Base-by-base conservation (phyloP, 92 coral and sea anemone genomes). In the Porites cylindrica region DNA sequence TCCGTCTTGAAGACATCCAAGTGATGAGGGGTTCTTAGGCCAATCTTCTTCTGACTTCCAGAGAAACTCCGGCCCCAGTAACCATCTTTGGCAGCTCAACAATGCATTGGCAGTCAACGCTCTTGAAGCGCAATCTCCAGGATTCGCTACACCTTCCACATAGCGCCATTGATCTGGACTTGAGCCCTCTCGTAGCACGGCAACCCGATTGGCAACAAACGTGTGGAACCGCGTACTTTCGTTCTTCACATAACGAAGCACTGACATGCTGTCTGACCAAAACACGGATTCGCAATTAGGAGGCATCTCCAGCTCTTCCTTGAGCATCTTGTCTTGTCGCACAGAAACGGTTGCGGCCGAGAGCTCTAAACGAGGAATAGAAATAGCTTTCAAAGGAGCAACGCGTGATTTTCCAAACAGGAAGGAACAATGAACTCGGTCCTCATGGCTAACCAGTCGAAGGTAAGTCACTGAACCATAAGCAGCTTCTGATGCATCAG, bases 181-280 rank as follows among this genome's bases (percentile, higher is more conserved):
- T 10, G 84, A 75, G 8, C 64, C 62, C 9, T 85, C 89, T 7
- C 53, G 69, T 16, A 78, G 47, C 20, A 77, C n/a, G 12, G 86
- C 88, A 29, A 85, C 8, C 2, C 87, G 58, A 85, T 85, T 85
- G 17, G 87, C 87, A 17, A 86, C 87, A 9, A 85, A 85, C 2
- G 78, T 66, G 24, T 85, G 5, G 43, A 32, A 32, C 1, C 43
- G 43, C 43, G 43, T 32, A 32, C 43, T 32, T 32, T 32, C 43
- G 4, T 32, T 32, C 43, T 32, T 32, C 43, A 32, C 43, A 32
- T 32, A 32, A 32, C 5, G 43, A 32, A 32, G 43, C 43, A 32
- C 43, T 32, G 43, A 32, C 43, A 32, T 32, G 0, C 43, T 32
- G 43, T 32, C 89, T 1, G 66, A 32, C 89, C 89, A 79, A 60